These are phyloP conservation scores for Pangasius larnaudii DNA, from an alignment of 2,797 vertebrate species.

Conservation along the genomic window DNA sequence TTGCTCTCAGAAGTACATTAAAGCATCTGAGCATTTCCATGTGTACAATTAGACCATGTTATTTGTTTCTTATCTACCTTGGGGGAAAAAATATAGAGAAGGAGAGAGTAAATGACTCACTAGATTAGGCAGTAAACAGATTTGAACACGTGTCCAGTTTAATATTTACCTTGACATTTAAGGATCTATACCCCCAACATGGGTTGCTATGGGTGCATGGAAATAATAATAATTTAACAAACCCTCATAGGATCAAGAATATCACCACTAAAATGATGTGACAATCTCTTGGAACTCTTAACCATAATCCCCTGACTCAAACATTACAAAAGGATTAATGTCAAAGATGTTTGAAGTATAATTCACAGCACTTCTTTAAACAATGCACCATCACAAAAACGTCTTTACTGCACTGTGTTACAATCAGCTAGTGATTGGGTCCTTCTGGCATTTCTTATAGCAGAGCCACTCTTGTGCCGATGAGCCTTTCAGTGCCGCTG, in stretches of 20 bases:
- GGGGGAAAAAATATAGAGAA: not conserved
- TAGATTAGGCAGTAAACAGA: not conserved
- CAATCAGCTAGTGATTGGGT: slow-evolving; percentile 54
- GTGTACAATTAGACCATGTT: not conserved
- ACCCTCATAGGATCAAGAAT: not conserved
- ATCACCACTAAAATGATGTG: not conserved
- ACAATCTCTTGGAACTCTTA: not conserved
- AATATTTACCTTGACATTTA: not conserved
- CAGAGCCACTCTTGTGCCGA: slow-evolving; percentile 17
- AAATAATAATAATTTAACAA: not conserved
- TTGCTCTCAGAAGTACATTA: slow-evolving; percentile 6
- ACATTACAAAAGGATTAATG: not conserved
- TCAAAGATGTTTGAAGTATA: slow-evolving; percentile 4
- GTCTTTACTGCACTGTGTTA: slow-evolving; percentile 30
- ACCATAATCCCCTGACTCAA: not conserved
- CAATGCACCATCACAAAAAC: slow-evolving; percentile 13
- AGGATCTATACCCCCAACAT: not conserved
- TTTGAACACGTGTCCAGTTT: not conserved
- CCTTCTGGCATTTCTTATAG: slow-evolving; percentile 34
- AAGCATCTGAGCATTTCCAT: not conserved
- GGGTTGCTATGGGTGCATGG: slow-evolving; percentile 1
- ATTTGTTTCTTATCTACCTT: not conserved
- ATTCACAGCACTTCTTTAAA: slow-evolving; percentile 14
- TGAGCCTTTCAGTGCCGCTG: slow-evolving; percentile 49
- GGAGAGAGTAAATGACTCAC: not conserved